Conservation (phyloP, 2,888 invertebrate species). For the Eupithecia abbreviata region DNA sequence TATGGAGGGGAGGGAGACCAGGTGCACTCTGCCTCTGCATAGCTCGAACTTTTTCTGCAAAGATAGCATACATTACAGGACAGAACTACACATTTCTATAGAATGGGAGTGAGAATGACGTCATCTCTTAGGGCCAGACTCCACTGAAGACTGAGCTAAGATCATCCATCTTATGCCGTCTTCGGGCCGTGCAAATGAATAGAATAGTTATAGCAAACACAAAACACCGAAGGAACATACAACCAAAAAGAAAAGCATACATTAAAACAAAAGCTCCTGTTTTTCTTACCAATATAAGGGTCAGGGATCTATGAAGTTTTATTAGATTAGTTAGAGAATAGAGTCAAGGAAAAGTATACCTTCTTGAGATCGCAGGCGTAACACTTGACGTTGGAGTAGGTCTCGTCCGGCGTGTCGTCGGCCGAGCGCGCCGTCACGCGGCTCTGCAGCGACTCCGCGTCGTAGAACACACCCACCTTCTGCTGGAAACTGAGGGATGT, state of each 20-base stretch:
- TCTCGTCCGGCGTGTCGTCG: constrained; percentile 48
- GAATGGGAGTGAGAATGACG: too few relatives aligned
- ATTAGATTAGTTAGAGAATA: too few relatives aligned
- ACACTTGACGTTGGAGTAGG: constrained; percentile 64
- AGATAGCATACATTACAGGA: background rate
- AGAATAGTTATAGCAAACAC: too few relatives aligned
- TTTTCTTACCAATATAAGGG: too few relatives aligned
- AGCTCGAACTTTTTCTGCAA: constrained; percentile 61
- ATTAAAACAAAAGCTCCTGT: too few relatives aligned
- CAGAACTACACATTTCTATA: background rate
- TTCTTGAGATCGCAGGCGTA: constrained; percentile 71
- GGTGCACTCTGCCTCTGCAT: constrained; percentile 44
- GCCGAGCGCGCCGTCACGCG: constrained; percentile 58
- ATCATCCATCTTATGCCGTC: too few relatives aligned
- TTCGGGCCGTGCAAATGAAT: too few relatives aligned
- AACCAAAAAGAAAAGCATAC: too few relatives aligned
- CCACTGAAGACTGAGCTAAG: too few relatives aligned
- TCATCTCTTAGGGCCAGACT: too few relatives aligned
- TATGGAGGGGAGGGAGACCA: constrained; percentile 59
- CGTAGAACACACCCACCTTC: constrained; percentile 73
- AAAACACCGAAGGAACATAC: too few relatives aligned
- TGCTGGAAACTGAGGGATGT: constrained; percentile 65
- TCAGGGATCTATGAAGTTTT: too few relatives aligned
- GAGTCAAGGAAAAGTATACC: constrained; percentile 43
- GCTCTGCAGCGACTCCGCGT: constrained; percentile 55